phyloP scores from a whole-genome alignment of 2,797 vertebrate genomes.

The Cetoscarus ocellatus region DNA sequence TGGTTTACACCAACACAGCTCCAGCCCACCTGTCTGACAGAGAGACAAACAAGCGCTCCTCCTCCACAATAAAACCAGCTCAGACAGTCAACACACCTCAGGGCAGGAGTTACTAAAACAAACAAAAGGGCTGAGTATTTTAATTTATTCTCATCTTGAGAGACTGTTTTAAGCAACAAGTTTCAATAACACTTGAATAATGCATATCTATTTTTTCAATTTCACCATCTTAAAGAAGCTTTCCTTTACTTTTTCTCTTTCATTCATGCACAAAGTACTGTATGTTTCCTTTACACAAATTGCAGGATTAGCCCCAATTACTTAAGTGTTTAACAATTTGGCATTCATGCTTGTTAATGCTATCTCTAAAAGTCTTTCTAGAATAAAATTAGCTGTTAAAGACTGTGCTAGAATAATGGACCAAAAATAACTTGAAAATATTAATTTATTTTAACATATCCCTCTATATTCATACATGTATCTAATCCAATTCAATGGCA shows the following conservation, averaged over 20 bases:
- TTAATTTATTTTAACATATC: too few relatives aligned
- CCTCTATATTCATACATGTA: too few relatives aligned
- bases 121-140: background rate
- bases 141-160: background rate
- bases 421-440: too few relatives aligned
- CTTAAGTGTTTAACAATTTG: too few relatives aligned
- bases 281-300: too few relatives aligned
- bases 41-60: constrained; percentile 20
- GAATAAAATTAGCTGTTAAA: too few relatives aligned
- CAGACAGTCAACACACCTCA: constrained; percentile 31
- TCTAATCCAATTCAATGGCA: too few relatives aligned
- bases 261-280: too few relatives aligned
- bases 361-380: too few relatives aligned
- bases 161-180: background rate
- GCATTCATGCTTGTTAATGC: too few relatives aligned
- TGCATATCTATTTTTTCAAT: background rate
- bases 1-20: background rate
- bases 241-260: background rate
- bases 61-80: constrained; percentile 30
- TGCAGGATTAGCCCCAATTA: too few relatives aligned
- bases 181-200: background rate
- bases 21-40: background rate
- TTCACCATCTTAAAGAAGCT: background rate
- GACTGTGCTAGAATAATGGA: too few relatives aligned
- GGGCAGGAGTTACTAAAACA: constrained; percentile 30